Base-by-base conservation (phyloP, 2,888 invertebrate species). In the Cephus pygmeus region DNA sequence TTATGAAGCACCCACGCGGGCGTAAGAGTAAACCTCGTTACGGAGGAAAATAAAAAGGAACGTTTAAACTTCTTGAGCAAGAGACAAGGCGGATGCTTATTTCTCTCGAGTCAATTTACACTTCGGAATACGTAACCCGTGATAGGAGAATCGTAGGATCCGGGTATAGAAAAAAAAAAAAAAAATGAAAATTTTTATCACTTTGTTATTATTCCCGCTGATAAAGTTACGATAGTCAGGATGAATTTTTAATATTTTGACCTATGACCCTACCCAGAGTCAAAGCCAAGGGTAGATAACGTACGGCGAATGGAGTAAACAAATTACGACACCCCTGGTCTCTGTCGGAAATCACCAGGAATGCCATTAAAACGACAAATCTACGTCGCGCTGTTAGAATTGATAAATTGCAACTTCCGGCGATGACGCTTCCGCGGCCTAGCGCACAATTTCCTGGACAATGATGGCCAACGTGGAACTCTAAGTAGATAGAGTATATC, bases 331-430 rank as follows among this genome's bases (percentile, higher is more conserved):
- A 56, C 56, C 56, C 56, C 23, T 9, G 9, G 23, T 56, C 2
- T 56, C 1, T 6, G 6, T 23, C 23, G 56, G 15, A 36, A 36
- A 36, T 36, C 36, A 36, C 1, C 1, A 36, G 36, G 12, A 36
- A 36, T 36, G 0, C 12, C 12, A 36, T 36, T 56, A 23, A 56
- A 56, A 56, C 56, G 56, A 56, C 56, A 23, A 56, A 56, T 56
- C 56, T 6, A 56, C 56, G 23, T 56, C 56, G 56, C 1, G 56
- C 23, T 9, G 56, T 23, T 56, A 23, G 86, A 89, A 88, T 90
- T 90, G 91, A 91, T 91, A 91, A 91, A 91, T 91, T 90, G 90
- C 88, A 82, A 90, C 89, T 91, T 91, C 90, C 91, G 86, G 71
- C 82, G 86, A 85, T 84, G 82, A 85, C 87, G 90, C 89, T 90